These are phyloP conservation scores for Pandemis cinnamomeana DNA, from an alignment of 2,888 invertebrate genomes.

Conservation along the genomic window DNA sequence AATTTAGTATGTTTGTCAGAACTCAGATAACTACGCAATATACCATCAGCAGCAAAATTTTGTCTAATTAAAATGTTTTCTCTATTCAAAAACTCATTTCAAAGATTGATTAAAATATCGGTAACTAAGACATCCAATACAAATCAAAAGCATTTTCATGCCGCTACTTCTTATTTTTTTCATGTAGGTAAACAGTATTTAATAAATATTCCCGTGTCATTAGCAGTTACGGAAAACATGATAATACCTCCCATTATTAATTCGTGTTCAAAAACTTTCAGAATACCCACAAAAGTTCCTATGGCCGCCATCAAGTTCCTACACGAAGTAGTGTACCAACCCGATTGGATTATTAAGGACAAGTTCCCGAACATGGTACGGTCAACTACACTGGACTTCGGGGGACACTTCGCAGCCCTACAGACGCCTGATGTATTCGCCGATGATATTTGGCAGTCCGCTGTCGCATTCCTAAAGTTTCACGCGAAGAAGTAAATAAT, in stretches of 20 bases:
- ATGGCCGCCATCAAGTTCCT: slow-evolving; percentile 90
- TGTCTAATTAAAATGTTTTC: too few relatives aligned
- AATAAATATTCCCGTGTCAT: too few relatives aligned
- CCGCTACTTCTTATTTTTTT: too few relatives aligned
- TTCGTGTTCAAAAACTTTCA: slow-evolving; percentile 60
- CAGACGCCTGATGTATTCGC: slow-evolving; percentile 89
- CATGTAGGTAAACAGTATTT: too few relatives aligned
- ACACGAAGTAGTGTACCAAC: slow-evolving; percentile 87
- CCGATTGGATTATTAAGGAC: slow-evolving; percentile 85
- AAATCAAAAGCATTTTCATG: too few relatives aligned
- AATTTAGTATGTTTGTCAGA: too few relatives aligned
- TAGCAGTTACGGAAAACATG: neutral
- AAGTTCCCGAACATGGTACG: slow-evolving; percentile 88
- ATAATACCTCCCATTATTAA: neutral
- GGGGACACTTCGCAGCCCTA: slow-evolving; percentile 95
- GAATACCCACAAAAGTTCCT: slow-evolving; percentile 88
- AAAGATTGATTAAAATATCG: too few relatives aligned
- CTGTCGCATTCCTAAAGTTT: slow-evolving; percentile 61
- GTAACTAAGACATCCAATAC: too few relatives aligned
- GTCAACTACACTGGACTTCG: slow-evolving; percentile 85
- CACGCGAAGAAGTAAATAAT: slow-evolving; percentile 41
- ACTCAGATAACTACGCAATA: too few relatives aligned
- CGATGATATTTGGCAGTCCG: slow-evolving; percentile 81
- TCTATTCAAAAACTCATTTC: too few relatives aligned
- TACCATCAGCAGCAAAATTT: too few relatives aligned